Percentiles rank a stretch among this genome's conserved stretches.
phyloP scores from a whole-genome alignment of 2,113 vertebrate species.

The Petrocephalus zakoni region DNA sequence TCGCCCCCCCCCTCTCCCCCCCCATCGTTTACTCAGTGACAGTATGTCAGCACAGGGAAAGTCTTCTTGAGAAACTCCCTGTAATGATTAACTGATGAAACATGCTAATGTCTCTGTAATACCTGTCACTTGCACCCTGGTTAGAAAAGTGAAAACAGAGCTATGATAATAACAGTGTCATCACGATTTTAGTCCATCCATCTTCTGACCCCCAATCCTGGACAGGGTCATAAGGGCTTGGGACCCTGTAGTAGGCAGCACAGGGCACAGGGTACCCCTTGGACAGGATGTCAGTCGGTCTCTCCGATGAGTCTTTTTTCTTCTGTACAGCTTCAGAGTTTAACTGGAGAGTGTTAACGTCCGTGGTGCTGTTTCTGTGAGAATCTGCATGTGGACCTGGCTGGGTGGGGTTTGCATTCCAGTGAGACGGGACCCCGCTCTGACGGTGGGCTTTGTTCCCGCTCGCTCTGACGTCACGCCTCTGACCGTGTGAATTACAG shows the following conservation, averaged over 20 bases:
- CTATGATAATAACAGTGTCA: background rate
- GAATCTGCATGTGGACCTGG: background rate
- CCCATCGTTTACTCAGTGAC: background rate
- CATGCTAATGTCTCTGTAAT: background rate
- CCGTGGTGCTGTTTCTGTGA: background rate
- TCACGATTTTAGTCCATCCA: background rate
- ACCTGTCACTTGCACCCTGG: background rate
- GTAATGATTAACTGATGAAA: background rate
- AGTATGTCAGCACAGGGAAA: background rate
- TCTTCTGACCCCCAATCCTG: background rate
- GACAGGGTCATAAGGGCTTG: background rate
- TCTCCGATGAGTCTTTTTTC: background rate
- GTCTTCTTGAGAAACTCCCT: background rate
- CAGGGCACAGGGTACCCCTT: background rate
- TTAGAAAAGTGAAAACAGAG: background rate
- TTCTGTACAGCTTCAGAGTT: background rate
- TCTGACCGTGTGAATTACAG: conserved; percentile 9
- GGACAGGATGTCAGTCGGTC: background rate
- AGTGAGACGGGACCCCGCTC: conserved; percentile 4
- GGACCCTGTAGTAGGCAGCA: too few relatives aligned
- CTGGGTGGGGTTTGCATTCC: background rate
- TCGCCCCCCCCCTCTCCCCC: background rate
- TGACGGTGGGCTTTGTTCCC: conserved; percentile 16
- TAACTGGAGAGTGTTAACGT: background rate
- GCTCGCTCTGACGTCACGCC: conserved; percentile 2